phyloP scores from a whole-genome alignment of 1,140 invertebrate species.

The Agrilus planipennis region DNA sequence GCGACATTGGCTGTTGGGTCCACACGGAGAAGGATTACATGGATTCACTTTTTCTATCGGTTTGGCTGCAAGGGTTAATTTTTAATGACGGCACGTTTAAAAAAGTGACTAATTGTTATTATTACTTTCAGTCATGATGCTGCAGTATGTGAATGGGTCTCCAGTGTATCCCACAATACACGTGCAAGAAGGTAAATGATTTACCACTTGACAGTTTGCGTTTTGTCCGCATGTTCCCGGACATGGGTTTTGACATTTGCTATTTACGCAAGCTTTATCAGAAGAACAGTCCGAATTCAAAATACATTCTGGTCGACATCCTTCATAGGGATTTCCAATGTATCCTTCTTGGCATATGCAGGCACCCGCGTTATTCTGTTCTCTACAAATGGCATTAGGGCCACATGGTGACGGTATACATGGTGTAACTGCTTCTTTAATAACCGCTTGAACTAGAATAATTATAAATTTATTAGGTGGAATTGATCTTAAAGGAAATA shows the following conservation, averaged over 20 bases:
- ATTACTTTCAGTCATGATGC: slow-evolving; percentile 19
- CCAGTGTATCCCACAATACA: slow-evolving; percentile 57
- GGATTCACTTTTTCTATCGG: slow-evolving; percentile 38
- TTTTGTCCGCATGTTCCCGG: slow-evolving; percentile 63
- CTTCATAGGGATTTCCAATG: slow-evolving; percentile 58
- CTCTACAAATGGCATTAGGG: slow-evolving; percentile 55
- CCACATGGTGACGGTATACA: slow-evolving; percentile 64
- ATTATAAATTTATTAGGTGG: not conserved
- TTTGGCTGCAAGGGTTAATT: slow-evolving; percentile 46
- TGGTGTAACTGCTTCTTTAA: slow-evolving; percentile 31
- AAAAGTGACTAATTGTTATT: slow-evolving; percentile 13
- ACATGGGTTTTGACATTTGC: slow-evolving; percentile 65
- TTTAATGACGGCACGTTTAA: not conserved
- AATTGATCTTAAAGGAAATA: not conserved
- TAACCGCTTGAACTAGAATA: not conserved
- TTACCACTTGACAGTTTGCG: slow-evolving; percentile 61
- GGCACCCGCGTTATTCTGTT: slow-evolving; percentile 47
- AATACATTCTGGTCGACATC: slow-evolving; percentile 61
- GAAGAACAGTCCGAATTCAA: slow-evolving; percentile 60
- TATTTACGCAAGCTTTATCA: slow-evolving; percentile 58
- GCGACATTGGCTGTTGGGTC: slow-evolving; percentile 52
- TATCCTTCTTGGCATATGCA: slow-evolving; percentile 49
- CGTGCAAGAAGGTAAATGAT: slow-evolving; percentile 59
- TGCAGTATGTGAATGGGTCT: slow-evolving; percentile 49
- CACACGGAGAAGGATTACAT: slow-evolving; percentile 50